Evolutionary conservation across 2,888 invertebrate genomes (phyloP).

Genomic region (Melinaea marsaeus): DNA sequence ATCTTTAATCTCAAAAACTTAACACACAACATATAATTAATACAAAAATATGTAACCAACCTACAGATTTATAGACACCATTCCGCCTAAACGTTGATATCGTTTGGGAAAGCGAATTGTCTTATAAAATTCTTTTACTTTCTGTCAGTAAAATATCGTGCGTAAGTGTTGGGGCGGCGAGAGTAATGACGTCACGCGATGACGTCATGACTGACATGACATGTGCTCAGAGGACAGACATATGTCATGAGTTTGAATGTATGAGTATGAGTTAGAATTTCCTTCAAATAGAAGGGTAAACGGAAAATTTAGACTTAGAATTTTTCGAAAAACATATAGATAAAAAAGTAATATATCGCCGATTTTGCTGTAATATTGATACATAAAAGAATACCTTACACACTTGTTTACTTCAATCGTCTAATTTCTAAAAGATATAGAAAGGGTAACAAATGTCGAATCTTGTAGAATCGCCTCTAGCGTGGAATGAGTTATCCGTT

Average conservation of each 20-base stretch:
- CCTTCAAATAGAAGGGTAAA: too few species aligned
- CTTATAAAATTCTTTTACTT: conserved; percentile 26
- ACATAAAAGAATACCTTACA: background rate
- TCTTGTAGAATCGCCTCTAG: conserved; percentile 25
- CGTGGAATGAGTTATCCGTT: conserved; percentile 22
- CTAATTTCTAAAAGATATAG: conserved; percentile 11
- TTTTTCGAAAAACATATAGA: too few species aligned
- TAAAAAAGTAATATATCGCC: too few species aligned
- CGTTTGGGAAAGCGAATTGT: conserved; percentile 15
- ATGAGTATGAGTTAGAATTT: background rate
- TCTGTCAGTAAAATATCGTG: conserved; percentile 35
- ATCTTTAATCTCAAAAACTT: too few species aligned
- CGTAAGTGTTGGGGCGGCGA: conserved; percentile 41
- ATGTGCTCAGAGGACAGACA: conserved; percentile 24
- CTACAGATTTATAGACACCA: conserved; percentile 14
- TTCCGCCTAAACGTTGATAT: conserved; percentile 4
- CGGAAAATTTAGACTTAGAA: too few species aligned
- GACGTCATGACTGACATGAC: conserved; percentile 38
- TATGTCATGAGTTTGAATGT: conserved; percentile 5
- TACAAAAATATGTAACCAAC: background rate
- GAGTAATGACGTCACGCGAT: conserved; percentile 54
- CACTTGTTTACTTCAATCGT: background rate
- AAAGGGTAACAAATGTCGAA: conserved; percentile 21
- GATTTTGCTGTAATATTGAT: background rate
- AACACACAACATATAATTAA: too few species aligned